Conservation (phyloP, 64 coral and sea anemone genomes). For the Montipora capricornis region DNA sequence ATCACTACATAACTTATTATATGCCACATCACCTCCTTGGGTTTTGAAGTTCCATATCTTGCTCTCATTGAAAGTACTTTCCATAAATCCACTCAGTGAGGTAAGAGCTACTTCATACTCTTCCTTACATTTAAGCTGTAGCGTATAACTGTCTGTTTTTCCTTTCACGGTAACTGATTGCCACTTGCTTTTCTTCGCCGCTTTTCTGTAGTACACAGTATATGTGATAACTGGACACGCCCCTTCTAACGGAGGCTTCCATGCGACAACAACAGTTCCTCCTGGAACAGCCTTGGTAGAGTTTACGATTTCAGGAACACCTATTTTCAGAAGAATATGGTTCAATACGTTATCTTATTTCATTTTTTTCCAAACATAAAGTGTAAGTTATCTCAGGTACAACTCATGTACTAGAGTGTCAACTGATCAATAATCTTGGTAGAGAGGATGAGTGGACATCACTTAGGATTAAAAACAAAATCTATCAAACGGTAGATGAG, state of each 20-base stretch:
- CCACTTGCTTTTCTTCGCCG: background rate
- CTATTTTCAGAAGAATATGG: background rate
- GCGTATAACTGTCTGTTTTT: background rate
- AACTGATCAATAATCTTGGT: too few species aligned
- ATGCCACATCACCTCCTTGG: too few species aligned
- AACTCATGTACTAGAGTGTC: too few species aligned
- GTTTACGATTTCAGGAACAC: background rate
- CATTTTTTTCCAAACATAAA: too few species aligned
- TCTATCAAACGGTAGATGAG: too few species aligned
- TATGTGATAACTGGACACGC: background rate
- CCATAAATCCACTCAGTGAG: background rate
- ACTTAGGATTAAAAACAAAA: too few species aligned
- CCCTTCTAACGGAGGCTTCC: background rate
- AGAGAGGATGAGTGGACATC: too few species aligned
- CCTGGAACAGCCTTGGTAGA: background rate
- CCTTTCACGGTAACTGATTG: background rate
- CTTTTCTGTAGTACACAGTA: conserved; percentile 14
- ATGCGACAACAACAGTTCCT: background rate
- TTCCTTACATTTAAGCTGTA: background rate
- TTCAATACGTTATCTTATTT: too few species aligned
- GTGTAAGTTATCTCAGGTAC: too few species aligned
- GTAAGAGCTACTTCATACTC: background rate
- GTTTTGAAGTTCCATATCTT: conserved; percentile 16
- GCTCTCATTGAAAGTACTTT: background rate
- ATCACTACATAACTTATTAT: too few species aligned